These are phyloP conservation scores for Pedionomus torquatus DNA, from an alignment of 2,113 vertebrate species.

Conservation along the genomic window DNA sequence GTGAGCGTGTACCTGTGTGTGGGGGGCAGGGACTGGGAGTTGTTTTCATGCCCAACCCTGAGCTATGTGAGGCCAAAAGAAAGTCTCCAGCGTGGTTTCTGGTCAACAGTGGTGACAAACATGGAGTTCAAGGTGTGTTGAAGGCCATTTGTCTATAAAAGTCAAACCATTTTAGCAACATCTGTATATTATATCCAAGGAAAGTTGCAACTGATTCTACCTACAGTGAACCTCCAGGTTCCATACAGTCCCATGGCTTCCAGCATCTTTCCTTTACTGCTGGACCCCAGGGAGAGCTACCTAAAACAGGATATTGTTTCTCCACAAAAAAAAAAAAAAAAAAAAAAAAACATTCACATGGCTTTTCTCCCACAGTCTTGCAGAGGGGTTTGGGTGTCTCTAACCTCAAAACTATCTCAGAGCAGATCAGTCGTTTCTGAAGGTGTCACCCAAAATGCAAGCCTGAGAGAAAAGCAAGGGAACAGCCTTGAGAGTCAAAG, in stretches of 20 bases:
- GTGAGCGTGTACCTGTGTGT: accelerated
- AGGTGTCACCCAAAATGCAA: neutral
- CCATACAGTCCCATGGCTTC: neutral
- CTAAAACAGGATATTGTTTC: neutral
- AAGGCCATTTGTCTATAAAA: neutral
- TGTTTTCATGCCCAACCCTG: neutral
- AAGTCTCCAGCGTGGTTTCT: neutral
- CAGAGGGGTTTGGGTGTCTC: neutral
- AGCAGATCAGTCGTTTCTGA: neutral
- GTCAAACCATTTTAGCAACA: neutral
- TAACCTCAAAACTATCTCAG: neutral
- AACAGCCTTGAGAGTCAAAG: neutral
- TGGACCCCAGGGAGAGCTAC: neutral
- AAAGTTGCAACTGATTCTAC: neutral
- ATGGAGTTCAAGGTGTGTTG: neutral
- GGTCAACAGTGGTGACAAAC: neutral
- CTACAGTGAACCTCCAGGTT: neutral
- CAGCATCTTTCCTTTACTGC: neutral
- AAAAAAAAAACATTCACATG: neutral
- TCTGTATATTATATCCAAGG: neutral
- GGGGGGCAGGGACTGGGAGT: neutral
- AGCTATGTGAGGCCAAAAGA: neutral
- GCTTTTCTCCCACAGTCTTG: neutral
- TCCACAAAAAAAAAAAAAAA: neutral
- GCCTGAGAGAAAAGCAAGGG: neutral